These are phyloP conservation scores for Ceratosolen fusciceps DNA, from an alignment of 1,140 invertebrate genomes.

Conservation along the genomic window DNA sequence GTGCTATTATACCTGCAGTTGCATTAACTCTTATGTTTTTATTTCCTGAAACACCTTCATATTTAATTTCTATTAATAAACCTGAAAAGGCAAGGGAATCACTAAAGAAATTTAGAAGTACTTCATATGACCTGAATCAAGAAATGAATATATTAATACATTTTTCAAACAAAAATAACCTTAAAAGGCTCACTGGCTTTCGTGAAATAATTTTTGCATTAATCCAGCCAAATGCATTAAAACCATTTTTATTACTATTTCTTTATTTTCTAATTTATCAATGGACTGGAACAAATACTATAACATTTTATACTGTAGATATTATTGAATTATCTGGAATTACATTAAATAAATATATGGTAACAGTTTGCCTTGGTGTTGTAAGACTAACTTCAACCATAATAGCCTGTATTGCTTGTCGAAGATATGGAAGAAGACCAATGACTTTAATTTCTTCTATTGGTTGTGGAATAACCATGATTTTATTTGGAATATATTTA, in stretches of 20 bases:
- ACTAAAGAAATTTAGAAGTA: slow-evolving; percentile 75
- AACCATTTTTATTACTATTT: slow-evolving; percentile 77
- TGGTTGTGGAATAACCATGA: slow-evolving; percentile 77
- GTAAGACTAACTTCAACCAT: slow-evolving; percentile 77
- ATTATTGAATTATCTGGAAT: slow-evolving; percentile 80
- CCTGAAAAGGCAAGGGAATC: slow-evolving; percentile 76
- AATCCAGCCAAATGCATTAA: slow-evolving; percentile 75
- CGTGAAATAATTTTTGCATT: slow-evolving; percentile 74
- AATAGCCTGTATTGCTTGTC: slow-evolving; percentile 75
- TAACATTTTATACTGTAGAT: slow-evolving; percentile 85
- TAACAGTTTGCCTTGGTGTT: slow-evolving; percentile 79
- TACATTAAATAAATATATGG: slow-evolving; percentile 74
- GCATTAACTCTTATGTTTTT: slow-evolving; percentile 76
- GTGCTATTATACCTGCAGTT: slow-evolving; percentile 73
- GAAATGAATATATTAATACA: slow-evolving; percentile 76
- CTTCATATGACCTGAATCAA: slow-evolving; percentile 75
- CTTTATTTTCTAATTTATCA: slow-evolving; percentile 82
- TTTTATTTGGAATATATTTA: slow-evolving; percentile 75
- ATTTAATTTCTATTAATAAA: slow-evolving; percentile 76
- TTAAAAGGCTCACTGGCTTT: slow-evolving; percentile 72
- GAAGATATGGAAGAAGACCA: slow-evolving; percentile 76
- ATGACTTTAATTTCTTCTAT: slow-evolving; percentile 79
- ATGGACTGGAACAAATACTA: slow-evolving; percentile 81
- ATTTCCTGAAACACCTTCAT: slow-evolving; percentile 82
- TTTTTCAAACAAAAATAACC: slow-evolving; percentile 77